A percentile compares a stretch with the other conserved stretches of the same genome.
These are phyloP conservation scores for Dendrolimus pini DNA, from an alignment of 2,888 invertebrate species.

Conservation along the genomic window DNA sequence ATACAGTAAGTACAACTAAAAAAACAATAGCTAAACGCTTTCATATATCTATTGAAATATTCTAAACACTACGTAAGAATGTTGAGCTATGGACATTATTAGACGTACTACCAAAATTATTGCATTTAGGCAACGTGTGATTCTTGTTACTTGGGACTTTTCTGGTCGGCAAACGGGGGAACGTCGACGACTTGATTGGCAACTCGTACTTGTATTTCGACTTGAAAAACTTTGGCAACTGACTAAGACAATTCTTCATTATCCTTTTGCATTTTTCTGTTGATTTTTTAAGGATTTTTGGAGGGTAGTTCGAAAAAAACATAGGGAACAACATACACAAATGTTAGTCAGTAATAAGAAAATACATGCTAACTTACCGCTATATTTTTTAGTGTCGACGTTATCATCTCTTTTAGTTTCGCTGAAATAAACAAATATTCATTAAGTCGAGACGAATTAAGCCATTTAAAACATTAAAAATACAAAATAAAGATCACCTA, in stretches of 20 bases:
- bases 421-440: conserved; percentile 31
- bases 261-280: conserved; percentile 67
- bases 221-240: conserved; percentile 61
- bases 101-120: conserved; percentile 37
- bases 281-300: conserved; percentile 16
- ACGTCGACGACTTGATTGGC: conserved; percentile 55
- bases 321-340: conserved; percentile 8
- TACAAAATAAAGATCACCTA: conserved; percentile 27
- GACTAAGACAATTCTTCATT: conserved; percentile 59
- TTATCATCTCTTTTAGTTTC: conserved; percentile 53
- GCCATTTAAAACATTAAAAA: no score
- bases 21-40: no score
- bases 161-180: conserved; percentile 51
- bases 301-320: conserved; percentile 5
- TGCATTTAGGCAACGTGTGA: conserved; percentile 69
- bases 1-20: no score
- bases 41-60: no score
- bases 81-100: no score
- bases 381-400: conserved; percentile 48
- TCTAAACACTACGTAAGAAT: no score
- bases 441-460: no score
- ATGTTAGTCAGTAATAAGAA: conserved; percentile 2
- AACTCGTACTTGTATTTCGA: conserved; percentile 53
- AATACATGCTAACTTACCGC: conserved; percentile 36
- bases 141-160: conserved; percentile 54